These are phyloP conservation scores for Thalassophryne amazonica DNA, from an alignment of 2,797 vertebrate genomes.

Conservation along the genomic window DNA sequence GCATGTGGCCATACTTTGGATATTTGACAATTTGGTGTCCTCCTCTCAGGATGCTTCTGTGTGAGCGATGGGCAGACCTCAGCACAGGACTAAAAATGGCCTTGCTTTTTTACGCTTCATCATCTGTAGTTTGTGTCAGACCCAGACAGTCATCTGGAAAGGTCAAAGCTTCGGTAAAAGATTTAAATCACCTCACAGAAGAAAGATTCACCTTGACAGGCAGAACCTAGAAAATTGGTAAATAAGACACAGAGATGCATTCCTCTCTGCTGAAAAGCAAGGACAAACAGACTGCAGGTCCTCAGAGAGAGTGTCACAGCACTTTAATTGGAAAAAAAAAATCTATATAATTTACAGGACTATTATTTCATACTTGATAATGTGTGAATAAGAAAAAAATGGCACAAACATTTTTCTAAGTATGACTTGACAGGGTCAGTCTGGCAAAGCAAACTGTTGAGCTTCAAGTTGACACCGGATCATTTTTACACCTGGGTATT, in stretches of 20 bases:
- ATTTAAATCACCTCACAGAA: conserved; percentile 70
- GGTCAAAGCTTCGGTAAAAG: conserved; percentile 76
- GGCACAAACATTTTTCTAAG: conserved; percentile 56
- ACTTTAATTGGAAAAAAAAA: neutral
- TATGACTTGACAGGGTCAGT: conserved; percentile 57
- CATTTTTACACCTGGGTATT: conserved; percentile 52
- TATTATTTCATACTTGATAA: conserved; percentile 1
- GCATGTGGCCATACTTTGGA: no score
- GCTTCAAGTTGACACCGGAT: conserved; percentile 29
- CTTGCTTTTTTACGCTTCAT: conserved; percentile 62
- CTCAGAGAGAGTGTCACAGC: conserved; percentile 25
- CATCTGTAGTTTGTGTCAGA: conserved; percentile 72
- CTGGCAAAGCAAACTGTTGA: conserved; percentile 57
- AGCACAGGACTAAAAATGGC: conserved; percentile 60
- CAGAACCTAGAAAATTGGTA: conserved; percentile 65
- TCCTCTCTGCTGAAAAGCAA: conserved; percentile 37
- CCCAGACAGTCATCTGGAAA: conserved; percentile 73
- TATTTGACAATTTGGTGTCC: conserved; percentile 11
- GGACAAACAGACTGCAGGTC: conserved; percentile 26
- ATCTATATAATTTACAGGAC: conserved; percentile 1
- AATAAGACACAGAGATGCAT: conserved; percentile 61
- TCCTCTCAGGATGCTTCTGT: conserved; percentile 3
- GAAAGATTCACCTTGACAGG: conserved; percentile 78
- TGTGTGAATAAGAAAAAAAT: no score
- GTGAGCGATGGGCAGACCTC: conserved; percentile 4